Evolutionary conservation across 2,113 vertebrate genomes (phyloP).

Genomic region (Pelvicachromis taeniatus): DNA sequence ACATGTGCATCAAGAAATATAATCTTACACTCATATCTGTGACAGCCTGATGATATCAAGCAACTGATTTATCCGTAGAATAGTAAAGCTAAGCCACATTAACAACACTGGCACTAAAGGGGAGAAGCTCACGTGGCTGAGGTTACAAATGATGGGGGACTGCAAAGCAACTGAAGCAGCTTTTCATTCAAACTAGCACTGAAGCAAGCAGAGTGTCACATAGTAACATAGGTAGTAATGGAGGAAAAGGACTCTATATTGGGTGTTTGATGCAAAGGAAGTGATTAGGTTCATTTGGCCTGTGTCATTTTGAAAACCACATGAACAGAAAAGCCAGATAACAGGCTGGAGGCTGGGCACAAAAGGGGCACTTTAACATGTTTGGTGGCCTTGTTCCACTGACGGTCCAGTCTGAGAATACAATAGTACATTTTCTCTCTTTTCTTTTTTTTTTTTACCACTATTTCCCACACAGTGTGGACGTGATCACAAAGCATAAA

Average conservation of each 20-base stretch:
- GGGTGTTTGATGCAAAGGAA: background rate
- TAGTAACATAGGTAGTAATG: background rate
- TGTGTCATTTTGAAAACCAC: background rate
- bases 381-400: background rate
- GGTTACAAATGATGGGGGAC: background rate
- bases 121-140: background rate
- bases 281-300: background rate
- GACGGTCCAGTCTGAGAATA: background rate
- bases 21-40: background rate
- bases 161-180: background rate
- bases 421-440: background rate
- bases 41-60: background rate
- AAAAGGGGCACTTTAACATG: background rate
- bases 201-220: background rate
- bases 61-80: background rate
- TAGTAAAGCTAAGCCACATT: background rate
- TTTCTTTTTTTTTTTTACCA: background rate
- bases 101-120: background rate
- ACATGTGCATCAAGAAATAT: accelerated
- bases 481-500: background rate
- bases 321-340: background rate
- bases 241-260: background rate
- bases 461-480: background rate
- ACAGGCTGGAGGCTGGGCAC: background rate
- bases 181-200: background rate